A percentile compares a stretch with the other conserved stretches of the same genome.
Evolutionary conservation across 1,140 invertebrate genomes (phyloP).

Genomic region (Paracyclopina nana): DNA sequence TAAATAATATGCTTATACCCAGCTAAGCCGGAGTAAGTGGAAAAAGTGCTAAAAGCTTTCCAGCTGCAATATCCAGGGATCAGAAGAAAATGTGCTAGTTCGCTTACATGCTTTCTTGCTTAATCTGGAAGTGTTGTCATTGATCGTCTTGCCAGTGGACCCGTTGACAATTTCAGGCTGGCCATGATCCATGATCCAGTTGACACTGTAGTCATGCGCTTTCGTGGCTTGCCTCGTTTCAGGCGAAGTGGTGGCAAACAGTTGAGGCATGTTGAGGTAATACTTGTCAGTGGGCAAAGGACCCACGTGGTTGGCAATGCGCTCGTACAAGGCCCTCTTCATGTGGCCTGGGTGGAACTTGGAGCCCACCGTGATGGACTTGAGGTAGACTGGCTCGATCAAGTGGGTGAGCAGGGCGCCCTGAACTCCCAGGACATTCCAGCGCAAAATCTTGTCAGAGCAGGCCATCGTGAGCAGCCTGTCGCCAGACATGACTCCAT

Average conservation of each 20-base stretch:
- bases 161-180: constrained; percentile 53
- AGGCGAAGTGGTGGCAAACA: constrained; percentile 48
- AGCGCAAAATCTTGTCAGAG: constrained; percentile 77
- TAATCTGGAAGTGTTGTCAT: constrained; percentile 44
- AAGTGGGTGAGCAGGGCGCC: constrained; percentile 68
- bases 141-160: constrained; percentile 51
- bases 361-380: constrained; percentile 64
- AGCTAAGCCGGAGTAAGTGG: constrained; percentile 15
- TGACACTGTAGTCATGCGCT: constrained; percentile 68
- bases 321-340: constrained; percentile 19
- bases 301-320: constrained; percentile 49
- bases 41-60: constrained; percentile 6
- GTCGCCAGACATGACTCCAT: constrained; percentile 59
- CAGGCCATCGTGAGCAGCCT: constrained; percentile 74
- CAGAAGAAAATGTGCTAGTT: constrained; percentile 38
- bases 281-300: constrained; percentile 52
- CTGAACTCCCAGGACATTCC: constrained; percentile 82
- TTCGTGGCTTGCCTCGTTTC: constrained; percentile 60
- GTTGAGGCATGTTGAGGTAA: constrained; percentile 49
- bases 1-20: constrained; percentile 17
- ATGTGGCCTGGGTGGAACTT: constrained; percentile 42
- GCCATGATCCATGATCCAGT: constrained; percentile 38
- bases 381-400: constrained; percentile 63
- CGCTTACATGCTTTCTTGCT: constrained; percentile 54
- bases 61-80: constrained; percentile 15